Evolutionary conservation across 2,797 vertebrate species (phyloP).

Genomic region (Phataginus tricuspis): DNA sequence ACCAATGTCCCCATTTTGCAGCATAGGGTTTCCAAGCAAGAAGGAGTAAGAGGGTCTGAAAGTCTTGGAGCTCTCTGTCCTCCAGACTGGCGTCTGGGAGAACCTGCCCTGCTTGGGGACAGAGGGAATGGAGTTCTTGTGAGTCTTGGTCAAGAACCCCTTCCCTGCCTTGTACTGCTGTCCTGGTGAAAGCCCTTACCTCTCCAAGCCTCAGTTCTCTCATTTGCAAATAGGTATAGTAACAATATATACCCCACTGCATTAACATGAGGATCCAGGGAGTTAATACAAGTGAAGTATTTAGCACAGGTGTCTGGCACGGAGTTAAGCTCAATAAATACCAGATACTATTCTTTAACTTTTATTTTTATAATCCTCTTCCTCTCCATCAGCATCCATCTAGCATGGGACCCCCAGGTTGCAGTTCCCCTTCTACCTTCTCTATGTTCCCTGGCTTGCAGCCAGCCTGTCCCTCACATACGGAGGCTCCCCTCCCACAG

Average conservation of each 20-base stretch:
- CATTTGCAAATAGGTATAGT: not conserved
- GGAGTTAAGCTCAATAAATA: not conserved
- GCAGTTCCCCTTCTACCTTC: not conserved
- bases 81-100: not conserved
- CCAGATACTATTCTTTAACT: not conserved
- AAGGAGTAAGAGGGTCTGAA: accelerated
- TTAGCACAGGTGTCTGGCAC: not conserved
- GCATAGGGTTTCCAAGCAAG: not conserved
- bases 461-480: not conserved
- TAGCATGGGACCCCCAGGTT: not conserved
- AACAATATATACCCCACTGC: too few relatives aligned
- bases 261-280: not conserved
- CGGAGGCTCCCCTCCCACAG: not conserved
- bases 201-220: not conserved
- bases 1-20: not conserved
- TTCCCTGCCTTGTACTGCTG: not conserved
- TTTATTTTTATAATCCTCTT: not conserved
- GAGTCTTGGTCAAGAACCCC: not conserved
- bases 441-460: too few relatives aligned
- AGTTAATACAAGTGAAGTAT: not conserved
- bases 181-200: not conserved
- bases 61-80: not conserved
- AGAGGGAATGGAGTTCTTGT: not conserved
- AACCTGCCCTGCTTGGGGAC: not conserved
- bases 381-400: not conserved